A percentile compares a stretch with the other conserved stretches of the same genome.
phyloP scores from a whole-genome alignment of 1,140 invertebrate genomes.

The Anadara kagoshimensis region DNA sequence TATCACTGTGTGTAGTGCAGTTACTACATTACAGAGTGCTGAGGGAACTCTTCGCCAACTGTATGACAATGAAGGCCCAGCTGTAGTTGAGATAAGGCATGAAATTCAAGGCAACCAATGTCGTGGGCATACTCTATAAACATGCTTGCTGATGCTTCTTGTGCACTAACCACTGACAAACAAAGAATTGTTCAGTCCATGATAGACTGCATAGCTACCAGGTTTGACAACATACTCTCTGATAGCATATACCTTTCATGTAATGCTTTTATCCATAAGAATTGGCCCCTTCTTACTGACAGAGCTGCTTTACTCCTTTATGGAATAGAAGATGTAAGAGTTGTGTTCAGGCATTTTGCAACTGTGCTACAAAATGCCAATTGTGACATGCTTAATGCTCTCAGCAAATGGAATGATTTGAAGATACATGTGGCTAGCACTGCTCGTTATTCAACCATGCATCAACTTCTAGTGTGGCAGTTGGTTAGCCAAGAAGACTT shows the following conservation, averaged over 20 bases:
- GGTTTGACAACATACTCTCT: constrained; percentile 11
- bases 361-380: not conserved
- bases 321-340: not conserved
- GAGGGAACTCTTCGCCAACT: constrained; percentile 7
- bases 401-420: constrained; percentile 26
- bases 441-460: not conserved
- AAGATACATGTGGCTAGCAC: constrained; percentile 30
- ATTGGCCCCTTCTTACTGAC: constrained; percentile 15
- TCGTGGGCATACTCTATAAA: constrained; percentile 4
- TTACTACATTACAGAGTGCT: constrained; percentile 28
- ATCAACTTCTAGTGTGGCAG: constrained; percentile 31
- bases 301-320: constrained; percentile 10
- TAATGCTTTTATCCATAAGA: constrained; percentile 28
- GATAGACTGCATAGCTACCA: no score
- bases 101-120: constrained; percentile 6
- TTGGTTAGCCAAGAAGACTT: constrained; percentile 19
- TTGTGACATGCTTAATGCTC: constrained; percentile 3
- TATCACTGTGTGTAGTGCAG: constrained; percentile 33
- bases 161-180: no score
- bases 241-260: constrained; percentile 4
- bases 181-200: no score
- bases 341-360: not conserved
- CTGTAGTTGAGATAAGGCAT: constrained; percentile 4
- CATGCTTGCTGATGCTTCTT: no score
- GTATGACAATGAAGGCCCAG: no score